These are phyloP conservation scores for Brachionus paranguensis DNA, from an alignment of 1,140 invertebrate genomes.

Conservation along the genomic window DNA sequence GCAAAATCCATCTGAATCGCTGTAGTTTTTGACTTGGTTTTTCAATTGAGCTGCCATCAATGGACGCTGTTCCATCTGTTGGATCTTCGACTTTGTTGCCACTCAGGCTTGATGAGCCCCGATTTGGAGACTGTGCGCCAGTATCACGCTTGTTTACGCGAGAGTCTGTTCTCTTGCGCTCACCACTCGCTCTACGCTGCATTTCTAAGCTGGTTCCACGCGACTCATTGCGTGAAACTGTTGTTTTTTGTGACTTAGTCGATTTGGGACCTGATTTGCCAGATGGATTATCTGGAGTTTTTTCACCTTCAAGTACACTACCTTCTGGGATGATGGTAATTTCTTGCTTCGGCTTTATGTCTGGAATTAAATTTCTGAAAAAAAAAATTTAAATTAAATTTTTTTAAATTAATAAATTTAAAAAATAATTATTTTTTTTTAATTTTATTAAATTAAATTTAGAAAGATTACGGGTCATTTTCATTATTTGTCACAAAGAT, in stretches of 20 bases:
- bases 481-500: constrained; percentile 48
- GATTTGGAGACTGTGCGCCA: constrained; percentile 41
- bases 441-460: not conserved
- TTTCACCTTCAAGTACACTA: constrained; percentile 21
- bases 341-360: constrained; percentile 46
- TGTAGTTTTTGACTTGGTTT: constrained; percentile 45
- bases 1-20: constrained; percentile 52
- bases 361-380: constrained; percentile 47
- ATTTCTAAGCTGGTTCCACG: not conserved
- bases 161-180: constrained; percentile 47
- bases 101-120: not conserved
- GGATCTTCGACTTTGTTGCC: constrained; percentile 11
- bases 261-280: not conserved
- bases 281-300: constrained; percentile 16
- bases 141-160: constrained; percentile 38
- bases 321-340: not conserved
- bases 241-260: not conserved
- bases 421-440: not conserved
- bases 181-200: constrained; percentile 47
- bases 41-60: constrained; percentile 3
- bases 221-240: not conserved
- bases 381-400: too few species aligned
- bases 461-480: constrained; percentile 43
- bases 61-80: not conserved
- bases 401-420: not conserved